Evolutionary conservation across 2,888 invertebrate species (phyloP).

Genomic region (Pammene aurita): DNA sequence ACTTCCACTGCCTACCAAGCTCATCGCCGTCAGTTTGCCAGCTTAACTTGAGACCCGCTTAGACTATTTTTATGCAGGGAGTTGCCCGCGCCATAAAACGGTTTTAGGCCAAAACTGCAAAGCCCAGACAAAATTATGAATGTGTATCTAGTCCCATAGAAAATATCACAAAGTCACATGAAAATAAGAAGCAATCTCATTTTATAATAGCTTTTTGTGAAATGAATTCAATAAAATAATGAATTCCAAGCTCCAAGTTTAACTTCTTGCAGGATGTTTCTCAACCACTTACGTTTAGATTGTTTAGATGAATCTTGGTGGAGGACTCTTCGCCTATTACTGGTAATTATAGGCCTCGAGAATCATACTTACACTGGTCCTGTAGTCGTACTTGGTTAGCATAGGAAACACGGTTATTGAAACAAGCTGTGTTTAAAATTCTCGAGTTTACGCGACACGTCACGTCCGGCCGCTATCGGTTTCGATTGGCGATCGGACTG

Average conservation of each 20-base stretch:
- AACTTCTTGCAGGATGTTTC: too few relatives aligned
- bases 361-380: constrained; percentile 4
- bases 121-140: too few relatives aligned
- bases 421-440: constrained; percentile 77
- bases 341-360: background rate
- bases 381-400: background rate
- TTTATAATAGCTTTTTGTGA: background rate
- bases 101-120: too few relatives aligned
- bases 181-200: background rate
- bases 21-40: background rate
- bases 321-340: too few relatives aligned
- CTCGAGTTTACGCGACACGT: constrained; percentile 77
- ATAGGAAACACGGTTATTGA: constrained; percentile 44
- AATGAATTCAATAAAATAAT: background rate
- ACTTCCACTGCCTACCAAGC: background rate
- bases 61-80: background rate
- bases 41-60: background rate
- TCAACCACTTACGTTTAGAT: too few relatives aligned
- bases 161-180: too few relatives aligned
- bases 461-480: constrained; percentile 73
- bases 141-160: too few relatives aligned
- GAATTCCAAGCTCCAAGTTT: too few relatives aligned
- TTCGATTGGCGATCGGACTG: constrained; percentile 69
- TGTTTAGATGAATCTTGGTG: too few relatives aligned
- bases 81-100: too few relatives aligned